Evolutionary conservation across 2,113 vertebrate species (phyloP), one percentile per base, ranked within the genome.

Genomic region (Lagopus muta): DNA sequence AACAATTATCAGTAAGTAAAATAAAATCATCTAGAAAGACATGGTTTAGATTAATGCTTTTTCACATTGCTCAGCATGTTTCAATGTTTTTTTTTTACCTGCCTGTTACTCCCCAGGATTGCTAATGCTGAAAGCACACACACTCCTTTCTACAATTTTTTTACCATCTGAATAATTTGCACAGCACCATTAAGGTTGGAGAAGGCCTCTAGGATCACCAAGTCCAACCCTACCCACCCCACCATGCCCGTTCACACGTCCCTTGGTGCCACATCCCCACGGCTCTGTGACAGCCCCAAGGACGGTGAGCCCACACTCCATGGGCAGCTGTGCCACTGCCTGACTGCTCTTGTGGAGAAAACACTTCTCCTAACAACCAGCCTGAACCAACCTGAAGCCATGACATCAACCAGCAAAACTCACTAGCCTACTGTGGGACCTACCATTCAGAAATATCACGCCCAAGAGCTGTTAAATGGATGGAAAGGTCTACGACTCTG

Each of bases 381-480:
- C 10, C 30, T 28, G 52, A 54, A 28, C 13, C 28, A 30, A 6
- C 54, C 30, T 55, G 54, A 55, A 28, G 54, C 54, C 16, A 55
- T 10, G 15, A 30, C 30, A n/a, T n/a, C 32, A 58, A 34, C 8
- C 40, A 52, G 58, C 17, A 27, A n/a, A 82, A 77, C 75, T 57
- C 65, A 62, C 2, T 1, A 28, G 32, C 22, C 65, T 61, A 1
- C 17, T 27, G n/a, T 22, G 52, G 67, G 74, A 52, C 27, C 25
- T 57, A 5, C 8, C 32, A 24, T 8, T 5, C 24, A 69, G 27
- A 47, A 30, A 9, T 2, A 9, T 34, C 1, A 3, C 1, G 11
- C 4, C 11, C 28, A 61, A 24, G 18, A 72, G 22, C 34, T 82
- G 30, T 1, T 15, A 27, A 42, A n/a, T n/a, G 40, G 17, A 42